Evolutionary conservation across 2,888 invertebrate species (phyloP), one percentile per base, ranked within the genome.

Genomic region (Folsomia candida): DNA sequence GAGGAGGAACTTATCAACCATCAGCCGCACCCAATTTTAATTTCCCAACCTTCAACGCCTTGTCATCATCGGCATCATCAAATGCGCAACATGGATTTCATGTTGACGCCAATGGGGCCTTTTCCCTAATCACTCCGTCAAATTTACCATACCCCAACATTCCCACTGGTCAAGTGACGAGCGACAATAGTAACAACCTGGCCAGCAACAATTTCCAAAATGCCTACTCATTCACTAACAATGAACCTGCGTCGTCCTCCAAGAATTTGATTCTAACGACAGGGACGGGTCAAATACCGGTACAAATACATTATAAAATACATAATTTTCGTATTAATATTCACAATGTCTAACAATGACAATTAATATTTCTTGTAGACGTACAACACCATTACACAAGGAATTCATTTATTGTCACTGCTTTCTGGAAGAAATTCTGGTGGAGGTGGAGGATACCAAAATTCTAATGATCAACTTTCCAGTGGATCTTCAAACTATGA

Each of bases 331-430:
- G n/a, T n/a, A n/a, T n/a, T n/a, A n/a, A n/a, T n/a, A n/a, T n/a
- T n/a, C n/a, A n/a, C n/a, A n/a, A n/a, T n/a, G n/a, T n/a, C n/a
- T n/a, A n/a, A n/a, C n/a, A n/a, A n/a, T n/a, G n/a, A n/a, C n/a
- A n/a, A n/a, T n/a, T n/a, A n/a, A n/a, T n/a, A n/a, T n/a, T n/a
- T n/a, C n/a, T n/a, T n/a, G n/a, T n/a, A n/a, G n/a, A 66, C 67
- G 14, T 79, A 79, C 58, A 79, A 78, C 29, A 75, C 78, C 1
- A 79, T 79, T 2, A 72, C 76, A 2, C 76, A 77, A 69, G 79
- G 79, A 9, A 78, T 79, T 9, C 74, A 79, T 64, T 67, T 79
- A 6, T 67, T 79, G 1, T 78, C 68, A 54, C 28, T 78, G 20
- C 68, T 79, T 3, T 75, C 76, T n/a, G 76, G 76, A 51, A 73